Conservation (phyloP, 30 jellyfish, hydroid and myxozoan species). For the Sanderia malayensis region DNA sequence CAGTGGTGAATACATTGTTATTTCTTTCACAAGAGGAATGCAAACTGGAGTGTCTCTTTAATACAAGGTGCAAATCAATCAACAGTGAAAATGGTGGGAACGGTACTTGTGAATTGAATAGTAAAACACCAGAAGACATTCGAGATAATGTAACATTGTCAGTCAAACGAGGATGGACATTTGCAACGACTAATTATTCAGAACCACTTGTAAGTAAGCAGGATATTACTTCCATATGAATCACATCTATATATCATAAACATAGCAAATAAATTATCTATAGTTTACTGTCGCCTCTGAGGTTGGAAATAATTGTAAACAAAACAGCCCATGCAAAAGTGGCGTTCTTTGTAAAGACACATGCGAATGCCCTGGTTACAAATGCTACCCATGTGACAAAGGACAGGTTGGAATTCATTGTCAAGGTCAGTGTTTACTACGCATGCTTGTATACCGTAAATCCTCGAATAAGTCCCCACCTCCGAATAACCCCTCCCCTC, state of each 20-base stretch:
- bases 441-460: no score
- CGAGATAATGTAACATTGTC: neutral
- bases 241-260: no score
- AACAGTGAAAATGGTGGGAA: neutral
- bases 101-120: neutral
- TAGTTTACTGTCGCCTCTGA: no score
- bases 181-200: neutral
- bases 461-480: no score
- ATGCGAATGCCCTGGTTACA: slow-evolving; percentile 39
- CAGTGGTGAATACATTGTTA: neutral
- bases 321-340: slow-evolving; percentile 4
- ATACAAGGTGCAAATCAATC: neutral
- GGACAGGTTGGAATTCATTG: neutral
- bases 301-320: slow-evolving; percentile 25
- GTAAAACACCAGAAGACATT: neutral
- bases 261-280: no score
- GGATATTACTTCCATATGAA: no score
- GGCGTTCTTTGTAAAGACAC: slow-evolving; percentile 9
- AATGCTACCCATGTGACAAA: neutral
- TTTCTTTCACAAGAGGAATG: neutral
- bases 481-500: no score
- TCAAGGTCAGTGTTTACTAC: neutral
- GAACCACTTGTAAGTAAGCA: neutral
- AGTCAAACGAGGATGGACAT: neutral
- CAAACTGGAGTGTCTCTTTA: neutral